Evolutionary conservation across 2,797 vertebrate genomes (phyloP).

Genomic region (Rhinoraja longicauda): DNA sequence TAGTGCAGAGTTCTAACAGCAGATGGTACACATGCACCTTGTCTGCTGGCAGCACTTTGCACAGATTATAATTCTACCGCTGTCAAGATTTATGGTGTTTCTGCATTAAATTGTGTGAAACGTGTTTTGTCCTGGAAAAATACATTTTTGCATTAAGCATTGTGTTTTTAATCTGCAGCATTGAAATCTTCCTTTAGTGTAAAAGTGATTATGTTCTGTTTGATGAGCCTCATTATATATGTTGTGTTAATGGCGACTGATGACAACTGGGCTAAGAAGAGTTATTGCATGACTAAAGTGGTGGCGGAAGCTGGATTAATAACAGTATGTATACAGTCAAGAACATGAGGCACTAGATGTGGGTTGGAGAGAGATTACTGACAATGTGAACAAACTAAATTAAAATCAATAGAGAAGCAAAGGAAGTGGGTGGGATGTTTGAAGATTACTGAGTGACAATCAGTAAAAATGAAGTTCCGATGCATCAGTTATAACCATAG

Average conservation of each 20-base stretch:
- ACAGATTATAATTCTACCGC: not conserved
- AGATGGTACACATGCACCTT: constrained; percentile 8
- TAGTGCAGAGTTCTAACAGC: not conserved
- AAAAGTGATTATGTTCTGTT: not conserved
- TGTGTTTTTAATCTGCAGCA: not conserved
- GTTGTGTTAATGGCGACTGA: not conserved
- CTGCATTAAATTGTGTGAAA: not conserved
- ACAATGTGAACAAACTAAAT: too few relatives aligned
- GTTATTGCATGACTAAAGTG: not conserved
- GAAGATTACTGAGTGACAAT: not conserved
- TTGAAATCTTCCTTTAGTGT: not conserved
- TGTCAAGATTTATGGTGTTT: not conserved
- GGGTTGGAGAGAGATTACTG: too few relatives aligned
- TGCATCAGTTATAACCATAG: too few relatives aligned
- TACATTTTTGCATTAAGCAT: not conserved
- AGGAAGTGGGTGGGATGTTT: too few relatives aligned
- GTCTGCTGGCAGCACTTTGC: not conserved
- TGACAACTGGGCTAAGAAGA: not conserved
- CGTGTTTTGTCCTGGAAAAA: not conserved
- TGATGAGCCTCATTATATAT: not conserved
- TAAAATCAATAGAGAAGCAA: too few relatives aligned
- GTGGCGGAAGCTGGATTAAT: not conserved
- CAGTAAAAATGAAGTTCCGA: too few relatives aligned
- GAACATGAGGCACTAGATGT: not conserved
- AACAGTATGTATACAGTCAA: not conserved